Evolutionary conservation across 2,888 invertebrate species (phyloP), one percentile per base, ranked within the genome.

Genomic region (Yponomeuta plumbellus): DNA sequence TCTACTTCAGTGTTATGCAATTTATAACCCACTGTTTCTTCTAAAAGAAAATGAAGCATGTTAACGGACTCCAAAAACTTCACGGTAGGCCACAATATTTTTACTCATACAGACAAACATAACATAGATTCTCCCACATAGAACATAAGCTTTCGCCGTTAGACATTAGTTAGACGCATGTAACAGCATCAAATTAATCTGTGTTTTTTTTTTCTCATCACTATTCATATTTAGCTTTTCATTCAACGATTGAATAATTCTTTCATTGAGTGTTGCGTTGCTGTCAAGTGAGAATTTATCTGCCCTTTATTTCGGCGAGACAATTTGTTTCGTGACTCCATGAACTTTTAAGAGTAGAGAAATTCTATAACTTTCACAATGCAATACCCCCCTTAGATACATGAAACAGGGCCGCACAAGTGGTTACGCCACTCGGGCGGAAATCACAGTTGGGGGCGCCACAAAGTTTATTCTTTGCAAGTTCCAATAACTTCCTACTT

Each of bases 1-100:
- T 17, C 86, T 84, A 84, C 34, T 34, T 34, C 83, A 77, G 86
- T 88, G 88, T 88, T 88, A 89, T 88, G 89, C 90, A 90, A 88
- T 88, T 89, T 89, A 88, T 86, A 83, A 76, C 78, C 83, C 83
- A 79, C 79, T 57, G 68, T 69, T 71, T 21, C 17, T 52, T 13
- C 23, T 17, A 39, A 62, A 21, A 34, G n/a, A 23, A 68, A 59
- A 2, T 61, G 61, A 20, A 52, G 17, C 21, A 63, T 65, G 63
- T 58, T 63, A 68, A 10, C 10, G 34, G 5, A 62, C n/a, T 62
- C 13, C 26, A 10, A 20, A 20, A 39, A 34, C 26, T 26, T 22
- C 11, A 58, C 58, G 22, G 20, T 58, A 63, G 40, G 40, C 40
- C 20, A 63, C 63, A 44, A 6, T 58, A 44, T 21, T 40, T 20